Evolutionary conservation across 1,140 invertebrate genomes (phyloP).

Genomic region (Hormaphis cornu): DNA sequence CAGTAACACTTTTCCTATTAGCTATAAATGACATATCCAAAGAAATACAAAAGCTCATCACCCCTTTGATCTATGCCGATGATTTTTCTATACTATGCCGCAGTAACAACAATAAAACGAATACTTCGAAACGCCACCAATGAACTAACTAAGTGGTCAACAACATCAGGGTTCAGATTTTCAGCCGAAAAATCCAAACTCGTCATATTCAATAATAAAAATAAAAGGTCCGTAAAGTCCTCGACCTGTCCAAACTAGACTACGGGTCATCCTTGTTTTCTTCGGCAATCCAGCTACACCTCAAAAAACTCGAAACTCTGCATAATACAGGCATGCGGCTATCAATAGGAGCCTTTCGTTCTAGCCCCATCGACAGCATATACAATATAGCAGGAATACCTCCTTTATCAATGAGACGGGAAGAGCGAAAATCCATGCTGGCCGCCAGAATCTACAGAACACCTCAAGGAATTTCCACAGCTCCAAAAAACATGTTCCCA

Average conservation of each 20-base stretch:
- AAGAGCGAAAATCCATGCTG: background rate
- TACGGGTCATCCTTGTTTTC: background rate
- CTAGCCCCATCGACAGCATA: background rate
- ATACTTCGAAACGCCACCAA: background rate
- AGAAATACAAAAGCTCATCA: background rate
- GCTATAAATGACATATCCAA: background rate
- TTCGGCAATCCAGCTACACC: background rate
- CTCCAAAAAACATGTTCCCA: background rate
- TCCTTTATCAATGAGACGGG: background rate
- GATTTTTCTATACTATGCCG: background rate
- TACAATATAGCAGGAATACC: background rate
- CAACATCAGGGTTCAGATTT: background rate
- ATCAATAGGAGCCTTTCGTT: background rate
- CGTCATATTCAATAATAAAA: background rate
- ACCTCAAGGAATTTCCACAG: background rate
- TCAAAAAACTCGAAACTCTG: background rate
- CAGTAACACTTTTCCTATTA: background rate
- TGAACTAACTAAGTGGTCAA: background rate
- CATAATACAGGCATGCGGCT: background rate
- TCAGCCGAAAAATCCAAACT: too few relatives aligned
- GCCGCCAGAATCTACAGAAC: background rate
- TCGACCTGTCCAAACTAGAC: background rate
- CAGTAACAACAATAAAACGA: background rate
- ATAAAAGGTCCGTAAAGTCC: background rate
- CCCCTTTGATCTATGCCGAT: background rate